Conservation (phyloP, 2,113 vertebrate species). For the Emydura subglobosa region DNA sequence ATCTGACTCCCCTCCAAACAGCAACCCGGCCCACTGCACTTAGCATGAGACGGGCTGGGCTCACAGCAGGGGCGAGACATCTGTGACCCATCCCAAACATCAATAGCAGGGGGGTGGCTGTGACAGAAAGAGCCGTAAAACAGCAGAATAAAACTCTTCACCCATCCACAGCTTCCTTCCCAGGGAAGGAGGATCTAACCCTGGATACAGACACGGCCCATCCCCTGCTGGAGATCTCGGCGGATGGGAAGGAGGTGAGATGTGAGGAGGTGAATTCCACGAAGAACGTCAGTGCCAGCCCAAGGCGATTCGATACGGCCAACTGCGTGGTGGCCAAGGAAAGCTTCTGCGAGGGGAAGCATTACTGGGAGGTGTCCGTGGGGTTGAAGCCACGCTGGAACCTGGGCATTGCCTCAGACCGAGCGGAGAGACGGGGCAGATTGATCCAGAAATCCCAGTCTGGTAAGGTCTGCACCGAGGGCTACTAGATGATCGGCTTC, state of each 20-base stretch:
- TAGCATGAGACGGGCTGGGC: not conserved
- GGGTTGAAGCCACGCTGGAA: not conserved
- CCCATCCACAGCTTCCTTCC: not conserved
- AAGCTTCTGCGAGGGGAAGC: not conserved
- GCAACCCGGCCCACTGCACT: not conserved
- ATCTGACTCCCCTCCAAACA: not conserved
- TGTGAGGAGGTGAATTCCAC: too few relatives aligned
- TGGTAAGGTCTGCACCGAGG: not conserved
- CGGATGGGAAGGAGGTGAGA: not conserved
- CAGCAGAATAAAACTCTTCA: not conserved
- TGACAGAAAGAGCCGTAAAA: not conserved
- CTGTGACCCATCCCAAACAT: not conserved
- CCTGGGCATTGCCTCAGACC: not conserved
- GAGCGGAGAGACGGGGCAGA: too few relatives aligned
- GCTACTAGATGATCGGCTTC: not conserved
- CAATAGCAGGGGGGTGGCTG: not conserved
- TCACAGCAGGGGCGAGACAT: not conserved
- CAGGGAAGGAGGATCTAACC: not conserved
- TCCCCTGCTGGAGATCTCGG: too few relatives aligned
- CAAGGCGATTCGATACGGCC: not conserved
- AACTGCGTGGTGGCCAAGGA: not conserved
- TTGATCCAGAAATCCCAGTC: not conserved
- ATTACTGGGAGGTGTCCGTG: not conserved
- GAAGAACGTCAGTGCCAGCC: rapidly evolving
- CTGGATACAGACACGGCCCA: too few relatives aligned